Base-by-base conservation (phyloP, 2,113 vertebrate genomes). In the Sebastes fasciatus region DNA sequence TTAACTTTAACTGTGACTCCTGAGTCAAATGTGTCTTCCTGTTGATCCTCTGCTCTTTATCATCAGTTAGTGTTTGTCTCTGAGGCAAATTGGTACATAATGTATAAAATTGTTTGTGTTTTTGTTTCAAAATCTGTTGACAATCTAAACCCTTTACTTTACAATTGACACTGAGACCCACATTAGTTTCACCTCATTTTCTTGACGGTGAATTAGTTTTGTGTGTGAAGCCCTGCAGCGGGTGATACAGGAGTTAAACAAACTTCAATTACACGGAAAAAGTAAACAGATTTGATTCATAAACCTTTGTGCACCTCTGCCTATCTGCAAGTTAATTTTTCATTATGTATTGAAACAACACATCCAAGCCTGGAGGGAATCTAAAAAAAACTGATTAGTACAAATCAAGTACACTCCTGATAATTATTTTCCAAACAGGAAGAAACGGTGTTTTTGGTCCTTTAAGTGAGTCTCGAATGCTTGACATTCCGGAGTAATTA, bases 401-500 rank as follows among this genome's bases (percentile, higher is more conserved):
- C 34, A 34, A 34, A 34, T 34, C 34, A 34, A 34, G 34, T 34
- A 34, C 34, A 34, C 34, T 34, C 34, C 34, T 34, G 34, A 34
- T 34, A 34, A 34, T 34, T 34, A 34, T 34, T 34, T 34, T 34
- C 62, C 63, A 42, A 52, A 80, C 5, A n/a, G 34, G 1, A n/a
- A 40, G 8, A 64, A 60, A 26, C 21, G 34, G 34, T 1, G 12
- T 10, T 23, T 23, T 1, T 6, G 34, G 48, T 45, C 58, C 43
- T 74, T 54, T 26, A 46, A 54, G 1, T 0, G 23, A 60, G 14
- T 62, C 55, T 5, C 16, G 61, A 6, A 42, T 14, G 40, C 21
- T 57, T 57, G 74, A 82, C 68, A 63, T 74, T 60, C 45, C 49
- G 8, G 3, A 19, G 26, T 79, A 79, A 83, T 73, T 80, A 62